A percentile compares a stretch with the other conserved stretches of the same genome.
phyloP scores from a whole-genome alignment of 1,140 invertebrate species.

The Homalodisca vitripennis region DNA sequence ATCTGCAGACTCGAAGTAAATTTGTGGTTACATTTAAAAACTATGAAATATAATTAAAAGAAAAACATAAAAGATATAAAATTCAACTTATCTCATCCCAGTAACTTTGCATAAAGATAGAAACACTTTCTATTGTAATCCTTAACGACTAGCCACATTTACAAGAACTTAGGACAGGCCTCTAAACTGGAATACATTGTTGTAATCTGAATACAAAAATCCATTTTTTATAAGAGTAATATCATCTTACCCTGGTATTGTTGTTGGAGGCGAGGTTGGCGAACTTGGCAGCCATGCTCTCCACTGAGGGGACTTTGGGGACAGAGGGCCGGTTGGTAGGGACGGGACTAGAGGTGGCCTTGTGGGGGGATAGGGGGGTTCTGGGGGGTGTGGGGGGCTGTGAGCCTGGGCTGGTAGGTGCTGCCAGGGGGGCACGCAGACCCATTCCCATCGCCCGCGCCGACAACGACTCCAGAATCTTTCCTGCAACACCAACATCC shows the following conservation, averaged over 20 bases:
- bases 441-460: constrained; percentile 28
- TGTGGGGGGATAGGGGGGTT: constrained; percentile 35
- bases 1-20: no score
- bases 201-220: no score
- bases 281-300: constrained; percentile 34
- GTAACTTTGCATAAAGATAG: no score
- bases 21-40: no score
- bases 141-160: no score
- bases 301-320: constrained; percentile 11
- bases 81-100: no score
- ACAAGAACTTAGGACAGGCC: no score
- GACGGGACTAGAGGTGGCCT: constrained; percentile 27
- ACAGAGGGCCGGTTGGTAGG: constrained; percentile 1
- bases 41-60: no score
- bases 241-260: constrained; percentile 31
- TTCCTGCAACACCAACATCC: constrained; percentile 38
- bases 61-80: no score
- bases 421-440: neutral
- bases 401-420: constrained; percentile 31
- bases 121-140: no score
- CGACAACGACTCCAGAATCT: constrained; percentile 40
- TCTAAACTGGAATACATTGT: no score
- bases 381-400: constrained; percentile 40
- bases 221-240: no score
- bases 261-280: constrained; percentile 25